Conservation (phyloP, 2,113 vertebrate genomes). For the Hymenochirus boettgeri region DNA sequence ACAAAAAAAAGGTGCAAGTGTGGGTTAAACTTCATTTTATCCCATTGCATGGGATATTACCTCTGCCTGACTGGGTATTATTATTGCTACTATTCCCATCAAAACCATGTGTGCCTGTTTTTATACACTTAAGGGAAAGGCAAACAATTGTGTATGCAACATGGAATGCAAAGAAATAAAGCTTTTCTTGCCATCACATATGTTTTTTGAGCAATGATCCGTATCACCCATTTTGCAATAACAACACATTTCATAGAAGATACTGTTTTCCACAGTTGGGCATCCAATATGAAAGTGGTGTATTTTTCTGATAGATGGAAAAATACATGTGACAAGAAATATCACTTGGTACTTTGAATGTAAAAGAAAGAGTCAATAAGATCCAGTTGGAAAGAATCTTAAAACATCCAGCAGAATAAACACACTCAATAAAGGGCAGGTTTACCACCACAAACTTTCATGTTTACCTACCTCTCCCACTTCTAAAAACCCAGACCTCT, state of each 20-base stretch:
- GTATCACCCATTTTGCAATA: background rate
- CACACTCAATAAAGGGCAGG: no score
- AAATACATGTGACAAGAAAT: conserved; percentile 3
- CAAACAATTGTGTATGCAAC: background rate
- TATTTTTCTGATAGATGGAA: background rate
- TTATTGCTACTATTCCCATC: no score
- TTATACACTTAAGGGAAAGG: background rate
- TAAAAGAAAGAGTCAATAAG: background rate
- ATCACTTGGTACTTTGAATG: background rate
- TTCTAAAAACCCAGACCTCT: no score
- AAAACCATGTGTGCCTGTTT: no score
- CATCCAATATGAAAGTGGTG: background rate
- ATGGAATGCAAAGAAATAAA: background rate
- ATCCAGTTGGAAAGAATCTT: no score
- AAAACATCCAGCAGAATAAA: no score
- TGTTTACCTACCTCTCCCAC: no score
- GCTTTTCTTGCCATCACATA: background rate
- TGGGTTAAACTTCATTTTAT: no score
- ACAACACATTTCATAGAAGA: background rate
- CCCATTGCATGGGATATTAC: no score
- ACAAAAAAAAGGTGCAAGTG: no score
- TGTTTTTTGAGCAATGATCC: background rate
- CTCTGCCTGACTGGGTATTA: no score
- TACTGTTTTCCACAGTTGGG: background rate
- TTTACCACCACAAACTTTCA: no score